A percentile compares a stretch with the other conserved stretches of the same genome.
Evolutionary conservation across 2,888 invertebrate genomes (phyloP).

Genomic region (Platycnemis pennipes): DNA sequence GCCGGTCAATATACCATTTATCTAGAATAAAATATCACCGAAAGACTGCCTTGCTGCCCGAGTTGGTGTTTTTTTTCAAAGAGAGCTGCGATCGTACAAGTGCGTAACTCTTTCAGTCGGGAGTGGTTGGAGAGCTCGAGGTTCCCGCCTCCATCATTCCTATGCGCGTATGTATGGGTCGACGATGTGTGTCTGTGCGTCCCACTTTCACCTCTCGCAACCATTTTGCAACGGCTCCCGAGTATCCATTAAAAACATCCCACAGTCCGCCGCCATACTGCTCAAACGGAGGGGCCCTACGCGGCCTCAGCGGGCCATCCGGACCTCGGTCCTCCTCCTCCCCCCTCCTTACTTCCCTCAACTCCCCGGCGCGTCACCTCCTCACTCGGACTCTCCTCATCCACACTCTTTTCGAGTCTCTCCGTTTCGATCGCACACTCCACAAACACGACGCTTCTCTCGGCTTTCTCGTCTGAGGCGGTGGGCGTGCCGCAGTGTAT

Average conservation of each 20-base stretch:
- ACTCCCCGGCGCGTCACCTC: no score
- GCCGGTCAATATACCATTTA: background rate
- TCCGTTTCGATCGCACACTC: background rate
- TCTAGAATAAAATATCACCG: background rate
- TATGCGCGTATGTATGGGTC: background rate
- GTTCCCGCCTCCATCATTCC: background rate
- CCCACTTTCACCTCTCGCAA: slow-evolving; percentile 63
- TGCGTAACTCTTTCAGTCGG: slow-evolving; percentile 23
- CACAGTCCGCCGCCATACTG: slow-evolving; percentile 23
- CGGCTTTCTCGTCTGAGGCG: background rate
- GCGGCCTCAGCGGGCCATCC: background rate
- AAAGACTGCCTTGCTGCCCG: background rate
- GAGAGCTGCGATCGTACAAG: background rate
- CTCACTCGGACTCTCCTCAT: background rate
- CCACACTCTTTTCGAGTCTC: background rate
- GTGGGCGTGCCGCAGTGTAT: background rate
- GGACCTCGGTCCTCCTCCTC: background rate
- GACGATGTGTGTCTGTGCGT: background rate
- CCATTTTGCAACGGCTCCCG: slow-evolving; percentile 61
- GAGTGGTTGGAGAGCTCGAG: background rate
- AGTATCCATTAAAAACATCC: slow-evolving; percentile 47
- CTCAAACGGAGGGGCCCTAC: no score
- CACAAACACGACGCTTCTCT: background rate
- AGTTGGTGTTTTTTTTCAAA: background rate
- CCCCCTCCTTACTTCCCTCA: background rate